Evolutionary conservation across 2,113 vertebrate species (phyloP).

Genomic region (Coracopsis vasa): DNA sequence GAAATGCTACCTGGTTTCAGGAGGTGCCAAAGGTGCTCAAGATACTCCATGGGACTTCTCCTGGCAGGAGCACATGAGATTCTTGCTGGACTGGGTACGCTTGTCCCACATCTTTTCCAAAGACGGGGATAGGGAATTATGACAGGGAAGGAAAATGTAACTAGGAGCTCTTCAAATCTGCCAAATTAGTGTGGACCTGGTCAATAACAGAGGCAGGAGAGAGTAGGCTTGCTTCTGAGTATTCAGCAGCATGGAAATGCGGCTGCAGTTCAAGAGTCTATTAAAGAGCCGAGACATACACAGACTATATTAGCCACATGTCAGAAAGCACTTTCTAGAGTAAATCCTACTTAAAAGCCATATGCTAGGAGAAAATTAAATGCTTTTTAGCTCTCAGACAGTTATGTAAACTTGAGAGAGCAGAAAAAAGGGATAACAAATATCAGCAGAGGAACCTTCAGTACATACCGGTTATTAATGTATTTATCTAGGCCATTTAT

Average conservation of each 20-base stretch:
- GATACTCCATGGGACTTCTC: not conserved
- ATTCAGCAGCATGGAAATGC: not conserved
- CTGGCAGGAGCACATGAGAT: not conserved
- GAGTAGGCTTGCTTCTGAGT: not conserved
- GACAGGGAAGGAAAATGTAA: not conserved
- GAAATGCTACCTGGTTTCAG: not conserved
- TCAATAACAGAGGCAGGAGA: not conserved
- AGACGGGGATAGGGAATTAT: not conserved
- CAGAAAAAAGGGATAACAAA: not conserved
- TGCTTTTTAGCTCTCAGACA: slow-evolving; percentile 57
- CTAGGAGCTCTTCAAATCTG: not conserved
- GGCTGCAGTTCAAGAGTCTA: not conserved
- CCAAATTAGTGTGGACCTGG: not conserved
- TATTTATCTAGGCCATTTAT: slow-evolving; percentile 46
- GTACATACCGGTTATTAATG: slow-evolving; percentile 23
- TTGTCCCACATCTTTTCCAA: rapidly evolving
- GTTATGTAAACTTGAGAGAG: slow-evolving; percentile 55
- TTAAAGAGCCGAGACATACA: not conserved
- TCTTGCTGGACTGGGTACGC: rapidly evolving
- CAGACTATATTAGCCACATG: slow-evolving; percentile 47
- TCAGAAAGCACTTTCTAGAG: slow-evolving; percentile 50
- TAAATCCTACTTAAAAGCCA: slow-evolving; percentile 40
- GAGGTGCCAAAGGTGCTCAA: not conserved
- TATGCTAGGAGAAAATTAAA: slow-evolving; percentile 42
- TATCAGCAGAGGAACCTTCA: not conserved